Percentiles rank a stretch among this genome's conserved stretches.
Conservation (phyloP, 2,797 vertebrate species). For the Tiaroga cobitis region DNA sequence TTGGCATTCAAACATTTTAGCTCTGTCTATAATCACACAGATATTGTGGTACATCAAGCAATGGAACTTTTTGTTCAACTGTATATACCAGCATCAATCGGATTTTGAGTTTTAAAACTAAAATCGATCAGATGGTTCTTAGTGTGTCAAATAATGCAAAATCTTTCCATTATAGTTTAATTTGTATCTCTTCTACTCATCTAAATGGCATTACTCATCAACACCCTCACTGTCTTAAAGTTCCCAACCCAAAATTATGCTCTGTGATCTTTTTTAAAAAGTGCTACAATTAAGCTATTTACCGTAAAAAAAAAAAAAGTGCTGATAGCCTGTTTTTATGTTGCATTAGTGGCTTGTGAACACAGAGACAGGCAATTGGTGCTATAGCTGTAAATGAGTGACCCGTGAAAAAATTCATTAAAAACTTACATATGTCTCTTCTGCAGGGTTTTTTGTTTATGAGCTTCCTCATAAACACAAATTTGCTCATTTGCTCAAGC, state of each 20-base stretch:
- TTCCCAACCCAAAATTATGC: background rate
- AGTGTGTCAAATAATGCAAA: background rate
- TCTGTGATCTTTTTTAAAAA: conserved; percentile 26
- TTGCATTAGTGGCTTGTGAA: background rate
- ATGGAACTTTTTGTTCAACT: background rate
- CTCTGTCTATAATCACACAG: background rate
- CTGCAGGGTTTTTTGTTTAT: background rate
- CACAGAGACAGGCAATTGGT: background rate
- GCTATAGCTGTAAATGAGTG: background rate
- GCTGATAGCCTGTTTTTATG: background rate
- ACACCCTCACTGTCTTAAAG: background rate
- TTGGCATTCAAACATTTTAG: background rate
- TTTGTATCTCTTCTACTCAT: background rate
- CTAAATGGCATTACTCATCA: background rate
- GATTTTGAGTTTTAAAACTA: background rate
- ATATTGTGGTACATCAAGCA: no score
- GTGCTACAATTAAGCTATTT: conserved; percentile 18
- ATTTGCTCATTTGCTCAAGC: no score
- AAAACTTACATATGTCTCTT: background rate
- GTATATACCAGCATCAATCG: background rate
- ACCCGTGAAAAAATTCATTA: conserved; percentile 1
- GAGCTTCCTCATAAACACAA: background rate
- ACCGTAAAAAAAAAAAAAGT: conserved; percentile 6
- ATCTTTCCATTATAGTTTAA: background rate
- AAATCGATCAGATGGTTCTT: background rate